Percentiles rank a stretch among this genome's conserved stretches.
These are phyloP conservation scores for Rhinoderma darwinii DNA, from an alignment of 2,113 vertebrate species.

Conservation along the genomic window DNA sequence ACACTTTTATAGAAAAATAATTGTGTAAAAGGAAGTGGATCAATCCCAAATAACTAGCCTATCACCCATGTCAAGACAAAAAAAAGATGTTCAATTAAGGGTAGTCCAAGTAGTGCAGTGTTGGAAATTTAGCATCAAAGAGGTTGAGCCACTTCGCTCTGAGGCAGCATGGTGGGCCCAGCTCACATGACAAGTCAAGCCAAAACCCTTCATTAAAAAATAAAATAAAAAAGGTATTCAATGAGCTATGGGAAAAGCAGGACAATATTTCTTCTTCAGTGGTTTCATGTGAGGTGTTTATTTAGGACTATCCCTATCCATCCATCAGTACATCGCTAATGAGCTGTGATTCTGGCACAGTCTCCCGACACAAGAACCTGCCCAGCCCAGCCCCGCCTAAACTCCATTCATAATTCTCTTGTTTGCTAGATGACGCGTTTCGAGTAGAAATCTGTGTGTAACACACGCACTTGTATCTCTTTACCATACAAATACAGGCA, in stretches of 20 bases:
- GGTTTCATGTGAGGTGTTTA: background rate
- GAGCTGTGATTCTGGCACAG: background rate
- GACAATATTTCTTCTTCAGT: background rate
- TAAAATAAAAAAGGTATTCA: too few species aligned
- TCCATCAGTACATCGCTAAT: background rate
- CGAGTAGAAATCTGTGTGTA: constrained; percentile 7
- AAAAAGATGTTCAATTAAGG: too few species aligned
- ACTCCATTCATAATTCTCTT: constrained; percentile 29
- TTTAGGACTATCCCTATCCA: background rate
- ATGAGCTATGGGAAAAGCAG: background rate
- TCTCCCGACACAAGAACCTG: background rate
- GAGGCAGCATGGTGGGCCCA: too few species aligned
- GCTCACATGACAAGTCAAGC: too few species aligned
- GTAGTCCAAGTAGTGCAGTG: too few species aligned
- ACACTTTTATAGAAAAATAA: too few species aligned
- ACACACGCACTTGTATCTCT: constrained; percentile 8
- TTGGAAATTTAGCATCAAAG: too few species aligned
- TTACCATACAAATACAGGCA: constrained; percentile 11
- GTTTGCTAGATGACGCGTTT: constrained; percentile 20
- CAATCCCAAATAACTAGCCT: too few species aligned
- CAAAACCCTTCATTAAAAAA: too few species aligned
- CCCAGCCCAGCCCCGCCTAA: background rate
- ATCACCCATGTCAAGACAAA: too few species aligned
- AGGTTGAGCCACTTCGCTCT: too few species aligned
- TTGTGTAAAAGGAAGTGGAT: too few species aligned